phyloP scores from a whole-genome alignment of 2,888 invertebrate species.

The Ellobium chinense region DNA sequence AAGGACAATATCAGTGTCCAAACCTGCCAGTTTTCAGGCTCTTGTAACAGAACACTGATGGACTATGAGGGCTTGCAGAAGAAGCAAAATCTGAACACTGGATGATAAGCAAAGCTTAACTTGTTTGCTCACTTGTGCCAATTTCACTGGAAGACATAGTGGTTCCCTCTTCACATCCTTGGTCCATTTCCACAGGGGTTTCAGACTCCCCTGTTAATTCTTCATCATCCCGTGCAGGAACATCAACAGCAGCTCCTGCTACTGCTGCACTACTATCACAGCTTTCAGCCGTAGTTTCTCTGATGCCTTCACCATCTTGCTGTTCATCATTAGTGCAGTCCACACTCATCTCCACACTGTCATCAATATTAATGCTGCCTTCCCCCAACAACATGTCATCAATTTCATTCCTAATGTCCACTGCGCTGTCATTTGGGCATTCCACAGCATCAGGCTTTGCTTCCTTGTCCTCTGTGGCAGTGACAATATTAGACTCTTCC shows the following conservation, averaged over 20 bases:
- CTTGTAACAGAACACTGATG: no score
- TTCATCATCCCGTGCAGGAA: not conserved
- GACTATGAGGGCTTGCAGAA: no score
- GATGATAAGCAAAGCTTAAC: no score
- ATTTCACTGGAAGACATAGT: not conserved
- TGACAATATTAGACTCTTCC: not conserved
- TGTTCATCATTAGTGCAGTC: not conserved
- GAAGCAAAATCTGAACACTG: no score
- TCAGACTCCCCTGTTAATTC: not conserved
- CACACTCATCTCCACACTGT: not conserved
- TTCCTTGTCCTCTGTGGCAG: not conserved
- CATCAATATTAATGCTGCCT: not conserved
- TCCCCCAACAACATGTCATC: constrained; percentile 33
- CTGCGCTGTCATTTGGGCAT: not conserved
- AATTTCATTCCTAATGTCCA: constrained; percentile 21
- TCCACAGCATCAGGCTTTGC: not conserved
- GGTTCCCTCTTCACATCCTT: not conserved
- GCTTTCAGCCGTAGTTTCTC: not conserved
- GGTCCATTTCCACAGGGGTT: not conserved
- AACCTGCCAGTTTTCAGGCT: no score
- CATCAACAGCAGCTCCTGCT: not conserved
- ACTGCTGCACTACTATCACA: not conserved
- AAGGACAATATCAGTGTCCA: no score
- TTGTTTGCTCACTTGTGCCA: no score
- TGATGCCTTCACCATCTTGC: not conserved